phyloP scores from a whole-genome alignment of 1,140 invertebrate genomes.

The Anthonomus grandis region DNA sequence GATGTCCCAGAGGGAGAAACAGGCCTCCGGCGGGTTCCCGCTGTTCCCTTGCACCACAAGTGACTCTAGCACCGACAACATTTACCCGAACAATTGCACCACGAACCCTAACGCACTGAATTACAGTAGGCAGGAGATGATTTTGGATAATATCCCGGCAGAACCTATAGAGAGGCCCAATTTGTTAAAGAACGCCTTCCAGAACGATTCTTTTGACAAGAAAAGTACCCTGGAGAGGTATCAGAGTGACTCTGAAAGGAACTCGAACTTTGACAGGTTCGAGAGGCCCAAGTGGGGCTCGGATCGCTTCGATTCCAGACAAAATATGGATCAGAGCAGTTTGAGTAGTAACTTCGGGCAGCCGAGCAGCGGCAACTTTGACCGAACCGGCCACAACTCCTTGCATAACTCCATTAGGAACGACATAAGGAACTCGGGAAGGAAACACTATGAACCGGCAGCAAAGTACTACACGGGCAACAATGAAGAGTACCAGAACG shows the following conservation, averaged over 20 bases:
- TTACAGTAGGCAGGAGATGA: constrained; percentile 66
- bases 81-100: constrained; percentile 80
- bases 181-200: constrained; percentile 50
- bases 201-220: constrained; percentile 52
- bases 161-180: constrained; percentile 53
- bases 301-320: constrained; percentile 40
- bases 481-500: constrained; percentile 47
- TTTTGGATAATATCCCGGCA: constrained; percentile 52
- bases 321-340: constrained; percentile 36
- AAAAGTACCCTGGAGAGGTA: constrained; percentile 53
- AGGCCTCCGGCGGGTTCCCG: constrained; percentile 66
- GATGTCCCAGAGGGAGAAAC: constrained; percentile 57
- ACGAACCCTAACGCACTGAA: constrained; percentile 81
- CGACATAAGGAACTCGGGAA: constrained; percentile 30
- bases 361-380: constrained; percentile 39
- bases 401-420: constrained; percentile 34
- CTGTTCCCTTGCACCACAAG: constrained; percentile 73
- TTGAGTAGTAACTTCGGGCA: constrained; percentile 37
- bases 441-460: constrained; percentile 54
- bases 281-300: constrained; percentile 47
- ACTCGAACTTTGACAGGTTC: constrained; percentile 45
- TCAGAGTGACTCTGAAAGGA: constrained; percentile 36
- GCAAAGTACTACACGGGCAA: constrained; percentile 53
- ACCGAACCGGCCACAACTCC: constrained; percentile 32
- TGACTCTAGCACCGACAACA: constrained; percentile 74